Percentiles rank a stretch among this genome's conserved stretches.
phyloP scores from a whole-genome alignment of 1,140 invertebrate genomes.

The Drosophila repletoides region DNA sequence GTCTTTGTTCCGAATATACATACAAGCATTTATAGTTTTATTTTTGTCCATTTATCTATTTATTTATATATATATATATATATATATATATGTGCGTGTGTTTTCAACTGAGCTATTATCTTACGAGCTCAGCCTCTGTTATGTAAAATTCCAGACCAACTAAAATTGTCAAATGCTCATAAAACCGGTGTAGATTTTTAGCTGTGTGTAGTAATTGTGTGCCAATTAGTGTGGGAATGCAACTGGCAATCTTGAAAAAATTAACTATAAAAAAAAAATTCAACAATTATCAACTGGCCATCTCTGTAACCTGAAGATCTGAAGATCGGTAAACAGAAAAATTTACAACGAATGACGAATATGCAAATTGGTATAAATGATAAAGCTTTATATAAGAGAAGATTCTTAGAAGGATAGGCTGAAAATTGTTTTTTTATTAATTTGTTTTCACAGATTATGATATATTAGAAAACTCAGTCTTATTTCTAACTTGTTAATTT shows the following conservation, averaged over 20 bases:
- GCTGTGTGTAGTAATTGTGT: slow-evolving; percentile 1
- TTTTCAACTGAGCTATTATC: slow-evolving; percentile 26
- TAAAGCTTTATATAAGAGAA: too few species aligned
- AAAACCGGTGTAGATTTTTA: slow-evolving; percentile 2
- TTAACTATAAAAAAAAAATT: slow-evolving; percentile 17
- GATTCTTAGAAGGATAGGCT: too few species aligned
- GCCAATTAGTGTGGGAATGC: slow-evolving; percentile 31
- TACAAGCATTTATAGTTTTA: neutral
- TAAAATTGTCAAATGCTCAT: slow-evolving; percentile 28
- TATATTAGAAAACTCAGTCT: too few species aligned
- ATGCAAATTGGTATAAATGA: too few species aligned
- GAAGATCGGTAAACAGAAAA: too few species aligned
- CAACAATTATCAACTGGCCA: slow-evolving; percentile 20
- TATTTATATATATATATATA: neutral
- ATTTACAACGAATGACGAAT: too few species aligned
- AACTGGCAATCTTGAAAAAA: slow-evolving; percentile 12
- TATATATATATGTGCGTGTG: too few species aligned
- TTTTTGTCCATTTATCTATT: neutral
- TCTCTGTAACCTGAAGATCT: too few species aligned
- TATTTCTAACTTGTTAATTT: too few species aligned
- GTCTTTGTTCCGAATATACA: slow-evolving; percentile 16
- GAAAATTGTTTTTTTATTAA: too few species aligned
- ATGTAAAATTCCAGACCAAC: slow-evolving; percentile 34
- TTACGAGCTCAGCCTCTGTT: slow-evolving; percentile 14
- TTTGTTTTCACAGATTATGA: too few species aligned